A percentile compares a stretch with the other conserved stretches of the same genome.
Evolutionary conservation across 1,140 invertebrate genomes (phyloP).

Genomic region (Lamellibrachia luymesi): DNA sequence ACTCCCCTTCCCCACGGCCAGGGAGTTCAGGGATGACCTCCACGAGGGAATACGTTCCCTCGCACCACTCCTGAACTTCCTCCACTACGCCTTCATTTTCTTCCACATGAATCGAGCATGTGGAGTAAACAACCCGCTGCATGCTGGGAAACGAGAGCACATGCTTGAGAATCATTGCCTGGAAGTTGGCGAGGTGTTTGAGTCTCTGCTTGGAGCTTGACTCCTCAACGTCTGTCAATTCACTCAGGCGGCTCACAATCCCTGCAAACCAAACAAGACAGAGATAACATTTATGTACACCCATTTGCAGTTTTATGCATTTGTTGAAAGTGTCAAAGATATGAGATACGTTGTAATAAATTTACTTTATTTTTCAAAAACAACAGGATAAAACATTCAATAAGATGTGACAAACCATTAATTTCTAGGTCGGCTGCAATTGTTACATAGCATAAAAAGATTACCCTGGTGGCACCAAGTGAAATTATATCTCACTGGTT

Average conservation of each 20-base stretch:
- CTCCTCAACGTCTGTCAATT: conserved; percentile 35
- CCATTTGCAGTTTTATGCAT: neutral
- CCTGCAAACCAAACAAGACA: conserved; percentile 53
- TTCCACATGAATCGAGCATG: conserved; percentile 83
- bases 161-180: conserved; percentile 80
- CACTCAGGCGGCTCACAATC: conserved; percentile 57
- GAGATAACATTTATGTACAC: neutral
- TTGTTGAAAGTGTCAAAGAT: neutral
- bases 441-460: no score
- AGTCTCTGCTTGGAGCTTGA: conserved; percentile 37
- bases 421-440: no score
- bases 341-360: neutral
- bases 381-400: no score
- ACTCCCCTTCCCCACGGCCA: conserved; percentile 44
- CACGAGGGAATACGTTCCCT: conserved; percentile 21
- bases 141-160: conserved; percentile 83
- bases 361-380: neutral
- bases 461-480: no score
- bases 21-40: neutral
- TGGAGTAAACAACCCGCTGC: conserved; percentile 88
- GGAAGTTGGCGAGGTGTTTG: conserved; percentile 70
- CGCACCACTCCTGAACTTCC: conserved; percentile 57
- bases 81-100: conserved; percentile 89
- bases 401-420: no score
- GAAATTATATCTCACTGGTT: no score